Conservation (phyloP, 2,888 invertebrate genomes). For the Agrotis clavis region DNA sequence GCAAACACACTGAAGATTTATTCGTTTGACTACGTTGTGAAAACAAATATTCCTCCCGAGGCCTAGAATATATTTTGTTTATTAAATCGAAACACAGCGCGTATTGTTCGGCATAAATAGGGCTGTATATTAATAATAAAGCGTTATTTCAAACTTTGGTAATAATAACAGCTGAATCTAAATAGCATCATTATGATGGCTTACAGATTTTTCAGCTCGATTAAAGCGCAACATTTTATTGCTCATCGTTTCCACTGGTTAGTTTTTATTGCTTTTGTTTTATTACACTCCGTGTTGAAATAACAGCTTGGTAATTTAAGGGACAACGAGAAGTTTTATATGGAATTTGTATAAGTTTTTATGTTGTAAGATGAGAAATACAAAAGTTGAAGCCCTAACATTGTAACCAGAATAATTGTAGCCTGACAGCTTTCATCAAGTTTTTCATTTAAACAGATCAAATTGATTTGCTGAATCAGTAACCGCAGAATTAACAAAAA, state of each 20-base stretch:
- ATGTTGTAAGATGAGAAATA: conserved; percentile 9
- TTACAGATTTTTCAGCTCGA: conserved; percentile 38
- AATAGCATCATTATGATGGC: conserved; percentile 28
- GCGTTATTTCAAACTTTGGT: conserved; percentile 36
- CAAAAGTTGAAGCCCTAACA: background rate
- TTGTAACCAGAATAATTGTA: conserved; percentile 18
- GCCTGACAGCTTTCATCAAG: background rate
- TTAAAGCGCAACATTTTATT: conserved; percentile 39
- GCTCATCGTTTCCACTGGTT: conserved; percentile 37
- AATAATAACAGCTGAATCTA: conserved; percentile 35
- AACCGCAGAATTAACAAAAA: conserved; percentile 5
- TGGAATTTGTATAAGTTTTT: conserved; percentile 29
- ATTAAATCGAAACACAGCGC: conserved; percentile 48
- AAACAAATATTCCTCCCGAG: conserved; percentile 59
- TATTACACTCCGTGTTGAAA: conserved; percentile 49
- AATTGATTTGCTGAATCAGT: conserved; percentile 15
- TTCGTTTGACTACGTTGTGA: conserved; percentile 51
- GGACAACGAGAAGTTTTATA: conserved; percentile 29
- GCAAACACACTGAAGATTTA: conserved; percentile 59
- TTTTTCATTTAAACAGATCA: conserved; percentile 27
- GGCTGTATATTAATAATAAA: conserved; percentile 22
- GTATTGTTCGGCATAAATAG: conserved; percentile 49
- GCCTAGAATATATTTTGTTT: conserved; percentile 49
- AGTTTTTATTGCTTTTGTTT: conserved; percentile 55
- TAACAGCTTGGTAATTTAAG: conserved; percentile 44